Conservation (phyloP, 2,113 vertebrate species). For the Chrysemys picta region DNA sequence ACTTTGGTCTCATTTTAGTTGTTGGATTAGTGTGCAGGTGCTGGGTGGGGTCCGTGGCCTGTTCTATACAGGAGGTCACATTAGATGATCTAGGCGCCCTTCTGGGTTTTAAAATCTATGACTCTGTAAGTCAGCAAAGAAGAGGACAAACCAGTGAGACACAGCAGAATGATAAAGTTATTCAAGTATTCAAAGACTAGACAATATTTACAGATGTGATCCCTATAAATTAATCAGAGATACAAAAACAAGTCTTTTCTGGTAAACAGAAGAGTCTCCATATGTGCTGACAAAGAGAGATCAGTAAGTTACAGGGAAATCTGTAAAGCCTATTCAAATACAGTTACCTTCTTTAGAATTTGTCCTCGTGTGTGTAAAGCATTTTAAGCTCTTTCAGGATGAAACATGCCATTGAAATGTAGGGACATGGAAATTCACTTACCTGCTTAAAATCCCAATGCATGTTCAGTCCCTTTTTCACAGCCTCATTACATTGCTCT, state of each 20-base stretch:
- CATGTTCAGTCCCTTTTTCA: neutral
- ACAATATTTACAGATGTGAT: neutral
- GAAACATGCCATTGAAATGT: neutral
- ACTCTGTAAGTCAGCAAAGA: neutral
- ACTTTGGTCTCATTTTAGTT: neutral
- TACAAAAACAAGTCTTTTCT: neutral
- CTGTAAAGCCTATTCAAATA: neutral
- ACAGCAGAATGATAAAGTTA: neutral
- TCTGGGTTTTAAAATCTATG: neutral
- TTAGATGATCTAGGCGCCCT: neutral
- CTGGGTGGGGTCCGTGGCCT: neutral
- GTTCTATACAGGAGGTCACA: neutral
- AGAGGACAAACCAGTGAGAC: neutral
- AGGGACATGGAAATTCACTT: neutral
- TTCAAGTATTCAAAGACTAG: neutral
- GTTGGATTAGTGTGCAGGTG: neutral
- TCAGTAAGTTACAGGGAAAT: neutral
- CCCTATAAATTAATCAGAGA: neutral
- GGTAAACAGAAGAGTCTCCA: neutral
- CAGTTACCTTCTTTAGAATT: neutral
- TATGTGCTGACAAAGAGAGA: neutral
- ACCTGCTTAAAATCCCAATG: conserved; percentile 64
- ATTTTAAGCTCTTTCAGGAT: neutral
- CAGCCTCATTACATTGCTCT: conserved; percentile 38
- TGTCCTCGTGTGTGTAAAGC: neutral